phyloP scores from a whole-genome alignment of 2,113 vertebrate genomes.

The Ellobius talpinus region DNA sequence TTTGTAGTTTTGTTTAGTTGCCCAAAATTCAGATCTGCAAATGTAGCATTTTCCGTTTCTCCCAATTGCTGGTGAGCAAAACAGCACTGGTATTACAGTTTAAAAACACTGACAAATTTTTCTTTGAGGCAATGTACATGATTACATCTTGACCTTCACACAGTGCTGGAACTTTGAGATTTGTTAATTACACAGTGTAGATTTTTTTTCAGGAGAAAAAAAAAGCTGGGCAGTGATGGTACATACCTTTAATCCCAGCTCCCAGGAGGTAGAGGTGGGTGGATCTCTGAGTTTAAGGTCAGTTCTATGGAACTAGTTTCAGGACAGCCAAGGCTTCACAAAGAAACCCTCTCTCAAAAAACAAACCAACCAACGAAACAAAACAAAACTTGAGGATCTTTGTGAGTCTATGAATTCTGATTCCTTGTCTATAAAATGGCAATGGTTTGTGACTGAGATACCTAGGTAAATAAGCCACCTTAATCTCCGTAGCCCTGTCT shows the following conservation, averaged over 20 bases:
- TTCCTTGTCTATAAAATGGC: neutral
- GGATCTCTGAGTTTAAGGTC: neutral
- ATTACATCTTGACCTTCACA: constrained; percentile 36
- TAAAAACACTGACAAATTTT: neutral
- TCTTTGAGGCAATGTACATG: neutral
- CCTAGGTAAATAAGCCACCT: neutral
- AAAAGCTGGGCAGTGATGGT: neutral
- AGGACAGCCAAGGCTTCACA: neutral
- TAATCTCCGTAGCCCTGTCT: constrained; percentile 7
- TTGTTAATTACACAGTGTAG: neutral
- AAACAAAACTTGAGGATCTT: constrained; percentile 10
- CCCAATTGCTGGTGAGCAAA: neutral
- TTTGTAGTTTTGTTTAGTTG: neutral
- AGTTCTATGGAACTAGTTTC: neutral
- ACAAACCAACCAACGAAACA: neutral
- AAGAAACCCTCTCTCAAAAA: neutral
- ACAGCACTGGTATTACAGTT: neutral
- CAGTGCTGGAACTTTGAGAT: neutral
- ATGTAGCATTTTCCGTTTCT: constrained; percentile 1
- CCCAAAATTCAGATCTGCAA: constrained; percentile 21
- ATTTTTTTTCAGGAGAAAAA: neutral
- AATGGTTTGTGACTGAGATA: neutral
- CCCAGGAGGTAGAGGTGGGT: neutral
- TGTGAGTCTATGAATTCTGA: neutral
- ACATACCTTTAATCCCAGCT: neutral